Percentiles rank a stretch among this genome's conserved stretches.
Evolutionary conservation across 1,140 invertebrate genomes (phyloP).

Genomic region (Heliothis subflexa): DNA sequence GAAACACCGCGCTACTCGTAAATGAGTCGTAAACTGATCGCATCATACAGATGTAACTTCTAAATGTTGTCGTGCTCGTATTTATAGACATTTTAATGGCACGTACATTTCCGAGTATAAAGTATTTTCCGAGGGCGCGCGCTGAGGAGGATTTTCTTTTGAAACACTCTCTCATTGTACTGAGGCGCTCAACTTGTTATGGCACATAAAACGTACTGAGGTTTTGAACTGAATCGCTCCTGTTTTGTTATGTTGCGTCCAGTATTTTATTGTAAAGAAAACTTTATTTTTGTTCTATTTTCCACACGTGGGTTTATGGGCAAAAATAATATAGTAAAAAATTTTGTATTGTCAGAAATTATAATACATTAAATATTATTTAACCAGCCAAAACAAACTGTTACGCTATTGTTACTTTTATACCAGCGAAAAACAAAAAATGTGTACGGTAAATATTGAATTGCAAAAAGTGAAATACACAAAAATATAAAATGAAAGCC

Average conservation of each 20-base stretch:
- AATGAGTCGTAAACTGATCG: neutral
- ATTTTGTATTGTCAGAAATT: too few species aligned
- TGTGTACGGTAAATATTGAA: too few species aligned
- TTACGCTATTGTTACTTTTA: too few species aligned
- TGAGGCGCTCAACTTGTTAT: slow-evolving; percentile 22
- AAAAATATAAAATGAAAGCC: too few species aligned
- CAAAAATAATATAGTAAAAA: too few species aligned
- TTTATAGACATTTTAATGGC: slow-evolving; percentile 30
- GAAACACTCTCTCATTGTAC: slow-evolving; percentile 8
- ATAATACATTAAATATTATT: too few species aligned
- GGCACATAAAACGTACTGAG: neutral
- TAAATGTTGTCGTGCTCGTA: neutral
- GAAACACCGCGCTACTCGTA: too few species aligned
- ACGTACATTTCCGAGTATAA: slow-evolving; percentile 13
- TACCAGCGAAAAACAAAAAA: too few species aligned
- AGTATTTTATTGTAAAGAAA: neutral
- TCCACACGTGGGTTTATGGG: neutral
- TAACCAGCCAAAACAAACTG: too few species aligned
- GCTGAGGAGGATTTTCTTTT: slow-evolving; percentile 30
- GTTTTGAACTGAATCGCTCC: neutral
- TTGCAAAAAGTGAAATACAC: too few species aligned
- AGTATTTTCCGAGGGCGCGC: slow-evolving; percentile 24
- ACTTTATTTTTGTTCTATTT: neutral
- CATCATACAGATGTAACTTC: neutral
- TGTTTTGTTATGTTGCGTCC: slow-evolving; percentile 1